Conservation (phyloP, 2,888 invertebrate species). For the Nephrotoma flavescens region DNA sequence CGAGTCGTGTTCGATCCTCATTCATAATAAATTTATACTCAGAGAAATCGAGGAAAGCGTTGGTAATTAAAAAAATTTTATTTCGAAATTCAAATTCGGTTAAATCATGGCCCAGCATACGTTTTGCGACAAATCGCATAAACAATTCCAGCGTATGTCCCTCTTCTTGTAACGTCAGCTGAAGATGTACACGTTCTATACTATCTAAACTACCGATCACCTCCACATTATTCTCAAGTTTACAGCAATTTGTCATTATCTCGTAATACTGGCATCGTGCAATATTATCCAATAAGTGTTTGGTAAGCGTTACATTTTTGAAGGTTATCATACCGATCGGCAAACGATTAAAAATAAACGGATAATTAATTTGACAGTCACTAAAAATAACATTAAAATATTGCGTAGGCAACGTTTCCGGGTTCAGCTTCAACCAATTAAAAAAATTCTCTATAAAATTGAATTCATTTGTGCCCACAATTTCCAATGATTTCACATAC, state of each 20-base stretch:
- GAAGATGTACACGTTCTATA: neutral
- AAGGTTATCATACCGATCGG: neutral
- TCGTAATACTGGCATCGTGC: neutral
- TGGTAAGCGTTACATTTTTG: neutral
- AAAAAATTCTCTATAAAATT: neutral
- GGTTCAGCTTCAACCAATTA: neutral
- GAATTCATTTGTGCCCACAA: neutral
- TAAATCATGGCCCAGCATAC: neutral
- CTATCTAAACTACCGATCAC: neutral
- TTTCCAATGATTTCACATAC: neutral
- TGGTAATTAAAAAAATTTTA: neutral
- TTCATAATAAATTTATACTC: neutral
- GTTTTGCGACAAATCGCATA: neutral
- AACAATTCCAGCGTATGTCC: neutral
- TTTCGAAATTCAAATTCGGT: neutral
- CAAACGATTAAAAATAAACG: neutral
- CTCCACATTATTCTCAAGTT: neutral
- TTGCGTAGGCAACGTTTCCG: neutral
- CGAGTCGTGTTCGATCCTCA: neutral
- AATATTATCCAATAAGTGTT: neutral
- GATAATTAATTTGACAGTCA: neutral
- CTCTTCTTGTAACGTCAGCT: neutral
- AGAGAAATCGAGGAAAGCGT: neutral
- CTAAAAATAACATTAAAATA: neutral
- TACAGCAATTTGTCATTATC: neutral